These are phyloP conservation scores for Callospermophilus lateralis DNA, from an alignment of 2,113 vertebrate genomes.

Conservation along the genomic window DNA sequence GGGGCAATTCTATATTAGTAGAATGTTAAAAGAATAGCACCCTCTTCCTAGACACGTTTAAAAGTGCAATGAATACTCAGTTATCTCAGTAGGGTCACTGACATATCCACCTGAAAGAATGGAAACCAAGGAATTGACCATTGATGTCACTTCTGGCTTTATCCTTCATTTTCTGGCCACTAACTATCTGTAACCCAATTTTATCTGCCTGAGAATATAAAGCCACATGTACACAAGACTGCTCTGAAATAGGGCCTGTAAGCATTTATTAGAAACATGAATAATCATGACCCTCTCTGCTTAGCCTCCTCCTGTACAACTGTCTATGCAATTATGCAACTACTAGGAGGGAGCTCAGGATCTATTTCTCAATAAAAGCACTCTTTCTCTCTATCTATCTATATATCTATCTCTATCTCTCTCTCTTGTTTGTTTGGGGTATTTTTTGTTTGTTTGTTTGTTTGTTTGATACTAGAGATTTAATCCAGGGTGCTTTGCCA, in stretches of 20 bases:
- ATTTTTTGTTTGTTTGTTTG: no score
- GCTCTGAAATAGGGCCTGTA: slow-evolving; percentile 46
- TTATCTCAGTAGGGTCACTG: not conserved
- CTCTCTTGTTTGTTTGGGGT: no score
- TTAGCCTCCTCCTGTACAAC: slow-evolving; percentile 48
- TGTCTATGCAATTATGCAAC: slow-evolving; percentile 41
- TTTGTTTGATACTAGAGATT: no score
- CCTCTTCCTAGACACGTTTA: not conserved
- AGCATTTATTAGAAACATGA: slow-evolving; percentile 76
- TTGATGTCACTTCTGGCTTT: not conserved
- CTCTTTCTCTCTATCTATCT: no score
- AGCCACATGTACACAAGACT: slow-evolving; percentile 57
- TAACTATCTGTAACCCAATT: not conserved
- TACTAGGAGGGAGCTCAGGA: slow-evolving; percentile 47
- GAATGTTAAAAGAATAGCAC: not conserved
- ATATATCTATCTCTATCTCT: no score
- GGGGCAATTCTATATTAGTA: not conserved
- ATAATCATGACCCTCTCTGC: not conserved
- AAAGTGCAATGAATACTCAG: not conserved
- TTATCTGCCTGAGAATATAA: not conserved
- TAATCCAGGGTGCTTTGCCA: no score
- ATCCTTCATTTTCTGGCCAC: not conserved
- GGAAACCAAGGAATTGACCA: not conserved
- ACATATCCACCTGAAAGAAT: not conserved
- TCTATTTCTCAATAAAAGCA: slow-evolving; percentile 62